Evolutionary conservation across 2,888 invertebrate species (phyloP), one percentile per base, ranked within the genome.

Genomic region (Xanthorhoe spadicearia): DNA sequence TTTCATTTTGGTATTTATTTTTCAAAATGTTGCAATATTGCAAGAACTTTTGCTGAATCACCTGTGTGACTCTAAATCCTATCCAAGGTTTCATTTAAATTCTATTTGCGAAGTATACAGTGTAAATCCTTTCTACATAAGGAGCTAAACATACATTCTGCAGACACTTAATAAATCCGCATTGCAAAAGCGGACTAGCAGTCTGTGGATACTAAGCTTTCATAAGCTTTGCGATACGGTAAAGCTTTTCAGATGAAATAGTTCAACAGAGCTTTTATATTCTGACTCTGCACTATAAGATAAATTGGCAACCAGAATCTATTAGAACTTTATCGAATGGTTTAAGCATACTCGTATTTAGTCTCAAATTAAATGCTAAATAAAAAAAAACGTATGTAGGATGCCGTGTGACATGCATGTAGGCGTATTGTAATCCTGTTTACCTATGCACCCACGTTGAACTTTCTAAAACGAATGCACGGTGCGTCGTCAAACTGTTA

Each of bases 371-470:
- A 32, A 71, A 68, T 66, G 68, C 69, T 74, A 69, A 72, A 74
- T 71, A 73, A 69, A 74, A 23, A 71, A 69, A 74, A 61, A 54
- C 62, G 18, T 54, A 68, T 68, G 74, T 72, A 66, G 64, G 78
- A 80, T 80, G 83, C 78, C 65, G 75, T 78, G 73, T 75, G 72
- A 76, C 72, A 80, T 74, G 64, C 61, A 75, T 77, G 87, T 86
- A 80, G 85, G 84, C 78, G 83, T 79, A 74, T 70, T 79, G 76
- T 83, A 85, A 85, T 89, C 83, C 85, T 86, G 83, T 87, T 87
- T 85, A 85, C 83, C 83, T 84, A 83, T 83, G 82, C 86, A 81
- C 92, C 90, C 88, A 91, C 92, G 81, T 81, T 77, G 70, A 69
- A 85, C 91, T 90, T 90, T 90, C 90, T 88, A 89, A 88, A 84